Evolutionary conservation across 2,888 invertebrate genomes (phyloP), one percentile per base, ranked within the genome.

Genomic region (Pyrochroa serraticornis): DNA sequence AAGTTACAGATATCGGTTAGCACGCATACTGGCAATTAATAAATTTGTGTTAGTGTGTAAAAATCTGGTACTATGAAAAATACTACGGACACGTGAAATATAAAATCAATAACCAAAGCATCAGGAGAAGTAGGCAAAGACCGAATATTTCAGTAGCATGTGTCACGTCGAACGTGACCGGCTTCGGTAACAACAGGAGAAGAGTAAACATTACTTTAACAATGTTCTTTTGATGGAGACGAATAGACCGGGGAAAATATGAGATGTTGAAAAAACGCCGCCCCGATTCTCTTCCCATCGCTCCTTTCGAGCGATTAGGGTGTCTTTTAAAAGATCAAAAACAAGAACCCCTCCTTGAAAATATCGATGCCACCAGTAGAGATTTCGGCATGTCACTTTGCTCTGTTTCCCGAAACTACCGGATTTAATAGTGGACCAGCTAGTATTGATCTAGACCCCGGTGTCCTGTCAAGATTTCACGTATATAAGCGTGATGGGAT

Each of bases 151-250:
- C 53, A 46, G 41, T 53, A 45, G 46, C 53, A 53, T 53, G 53
- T 53, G 53, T 46, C 53, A 41, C 53, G 34, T 46, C 41, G 53
- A 53, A 53, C 53, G 53, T 53, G 53, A 53, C 53, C 41, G 53
- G 45, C 46, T 53, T 53, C 46, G 38, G 41, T 45, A 53, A 41
- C 53, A 38, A 46, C 39, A 52, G 41, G 41, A 22, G 53, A 53
- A 45, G 51, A 56, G 45, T 34, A 51, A 43, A 45, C 64, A 59
- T 59, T 56, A 62, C 58, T 59, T 54, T 55, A 47, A 57, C 64
- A 64, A 62, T 58, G 60, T 60, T 58, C 54, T 51, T 61, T 60
- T 64, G 62, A 60, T 64, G 60, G 62, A 60, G 57, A 64, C 7
- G 14, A 41, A 8, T 41, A 10, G 14, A 41, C 10, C 7, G 14